These are phyloP conservation scores for Ascaphus truei DNA, from an alignment of 2,113 vertebrate genomes.

Conservation along the genomic window DNA sequence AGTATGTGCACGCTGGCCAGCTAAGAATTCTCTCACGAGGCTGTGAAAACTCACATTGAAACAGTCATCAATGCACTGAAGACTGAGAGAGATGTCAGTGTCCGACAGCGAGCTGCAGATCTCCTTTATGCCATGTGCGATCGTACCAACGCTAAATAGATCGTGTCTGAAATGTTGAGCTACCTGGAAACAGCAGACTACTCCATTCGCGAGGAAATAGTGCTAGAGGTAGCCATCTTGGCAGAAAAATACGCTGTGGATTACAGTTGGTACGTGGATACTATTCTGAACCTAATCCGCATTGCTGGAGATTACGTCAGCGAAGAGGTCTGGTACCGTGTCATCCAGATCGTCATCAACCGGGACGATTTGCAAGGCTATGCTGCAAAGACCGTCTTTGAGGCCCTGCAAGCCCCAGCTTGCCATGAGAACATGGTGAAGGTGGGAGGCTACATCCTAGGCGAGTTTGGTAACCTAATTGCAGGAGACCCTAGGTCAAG, in stretches of 20 bases:
- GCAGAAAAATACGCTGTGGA: slow-evolving; percentile 91
- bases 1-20: slow-evolving; percentile 77
- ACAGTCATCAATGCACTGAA: slow-evolving; percentile 79
- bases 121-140: slow-evolving; percentile 92
- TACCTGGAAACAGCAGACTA: slow-evolving; percentile 89
- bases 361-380: slow-evolving; percentile 89
- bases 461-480: slow-evolving; percentile 90
- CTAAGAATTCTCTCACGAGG: slow-evolving; percentile 70
- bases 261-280: slow-evolving; percentile 93
- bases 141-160: slow-evolving; percentile 89
- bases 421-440: slow-evolving; percentile 96
- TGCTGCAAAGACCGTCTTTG: slow-evolving; percentile 88
- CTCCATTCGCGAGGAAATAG: slow-evolving; percentile 89
- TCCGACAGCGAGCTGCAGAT: slow-evolving; percentile 83
- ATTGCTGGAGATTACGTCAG: slow-evolving; percentile 91
- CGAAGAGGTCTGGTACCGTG: slow-evolving; percentile 90
- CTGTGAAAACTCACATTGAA: slow-evolving; percentile 77
- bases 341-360: slow-evolving; percentile 93
- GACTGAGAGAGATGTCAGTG: slow-evolving; percentile 89
- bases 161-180: slow-evolving; percentile 88
- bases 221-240: slow-evolving; percentile 88
- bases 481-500: slow-evolving; percentile 89
- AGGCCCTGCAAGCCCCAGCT: slow-evolving; percentile 87
- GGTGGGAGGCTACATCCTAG: slow-evolving; percentile 88
- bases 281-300: slow-evolving; percentile 89